Conservation (phyloP, 2,113 vertebrate species). For the Cheilinus undulatus region DNA sequence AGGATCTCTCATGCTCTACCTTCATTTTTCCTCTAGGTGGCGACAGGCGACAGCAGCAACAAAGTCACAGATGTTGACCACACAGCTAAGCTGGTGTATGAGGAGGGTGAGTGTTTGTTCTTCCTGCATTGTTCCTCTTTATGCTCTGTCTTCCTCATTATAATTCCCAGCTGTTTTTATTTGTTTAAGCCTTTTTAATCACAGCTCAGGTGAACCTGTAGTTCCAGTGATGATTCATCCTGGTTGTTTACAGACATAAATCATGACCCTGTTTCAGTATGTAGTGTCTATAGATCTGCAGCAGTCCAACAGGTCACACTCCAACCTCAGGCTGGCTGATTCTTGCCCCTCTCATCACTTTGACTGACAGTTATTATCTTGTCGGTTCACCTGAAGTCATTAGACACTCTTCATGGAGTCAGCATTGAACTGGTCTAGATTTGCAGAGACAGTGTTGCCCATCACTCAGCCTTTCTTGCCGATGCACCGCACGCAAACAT, state of each 20-base stretch:
- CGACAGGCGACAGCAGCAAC: conserved; percentile 80
- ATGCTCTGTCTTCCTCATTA: neutral
- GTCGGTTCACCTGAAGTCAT: conserved; percentile 13
- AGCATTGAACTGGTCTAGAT: conserved; percentile 3
- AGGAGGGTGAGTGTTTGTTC: conserved; percentile 88
- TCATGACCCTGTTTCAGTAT: neutral
- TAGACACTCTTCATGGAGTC: neutral
- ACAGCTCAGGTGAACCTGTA: too few relatives aligned
- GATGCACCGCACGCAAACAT: conserved; percentile 71
- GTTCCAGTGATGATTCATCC: neutral
- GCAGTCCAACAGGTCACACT: conserved; percentile 19
- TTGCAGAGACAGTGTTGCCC: conserved; percentile 37
- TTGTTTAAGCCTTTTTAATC: neutral
- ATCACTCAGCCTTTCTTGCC: conserved; percentile 53
- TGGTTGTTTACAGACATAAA: neutral
- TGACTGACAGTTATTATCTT: conserved; percentile 28
- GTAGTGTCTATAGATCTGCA: neutral
- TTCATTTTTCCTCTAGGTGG: conserved; percentile 84
- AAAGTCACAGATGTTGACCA: conserved; percentile 81
- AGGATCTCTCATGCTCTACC: neutral
- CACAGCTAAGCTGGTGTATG: conserved; percentile 94
- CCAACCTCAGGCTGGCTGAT: neutral
- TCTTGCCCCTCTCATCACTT: conserved; percentile 16
- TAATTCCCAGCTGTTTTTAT: neutral
- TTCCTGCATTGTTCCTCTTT: conserved; percentile 11